A percentile compares a stretch with the other conserved stretches of the same genome.
Conservation (phyloP, 2,113 vertebrate species). For the Malurus elegans region DNA sequence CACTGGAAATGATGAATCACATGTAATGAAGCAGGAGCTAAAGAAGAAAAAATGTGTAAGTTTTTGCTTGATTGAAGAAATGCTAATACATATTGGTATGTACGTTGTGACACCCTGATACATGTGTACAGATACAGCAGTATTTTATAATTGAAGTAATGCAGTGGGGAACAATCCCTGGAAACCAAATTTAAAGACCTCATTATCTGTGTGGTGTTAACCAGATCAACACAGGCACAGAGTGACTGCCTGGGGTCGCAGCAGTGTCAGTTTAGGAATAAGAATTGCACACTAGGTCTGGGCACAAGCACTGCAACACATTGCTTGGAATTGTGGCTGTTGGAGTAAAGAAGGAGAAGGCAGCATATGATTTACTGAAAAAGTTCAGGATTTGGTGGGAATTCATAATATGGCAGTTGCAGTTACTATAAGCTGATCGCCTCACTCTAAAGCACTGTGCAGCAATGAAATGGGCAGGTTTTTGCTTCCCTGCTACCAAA, state of each 20-base stretch:
- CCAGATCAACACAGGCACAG: not conserved
- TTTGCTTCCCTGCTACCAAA: not conserved
- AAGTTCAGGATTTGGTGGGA: slow-evolving; percentile 12
- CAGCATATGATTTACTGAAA: not conserved
- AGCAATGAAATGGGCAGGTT: not conserved
- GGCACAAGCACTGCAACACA: rapidly evolving
- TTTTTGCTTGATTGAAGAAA: slow-evolving; percentile 61
- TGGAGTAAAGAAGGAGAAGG: not conserved
- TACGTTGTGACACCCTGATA: slow-evolving; percentile 13
- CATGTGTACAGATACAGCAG: not conserved
- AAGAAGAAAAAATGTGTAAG: slow-evolving; percentile 20
- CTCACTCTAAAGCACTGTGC: not conserved
- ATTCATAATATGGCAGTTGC: not conserved
- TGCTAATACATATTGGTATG: slow-evolving; percentile 22
- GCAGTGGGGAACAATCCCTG: not conserved
- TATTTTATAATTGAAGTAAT: slow-evolving; percentile 45
- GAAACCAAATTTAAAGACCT: slow-evolving; percentile 6
- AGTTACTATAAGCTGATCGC: slow-evolving; percentile 10
- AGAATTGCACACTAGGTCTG: not conserved
- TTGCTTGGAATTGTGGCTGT: not conserved
- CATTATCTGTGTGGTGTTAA: slow-evolving; percentile 30
- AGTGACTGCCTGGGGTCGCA: not conserved
- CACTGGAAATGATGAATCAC: slow-evolving; percentile 55
- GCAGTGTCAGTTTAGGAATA: not conserved
- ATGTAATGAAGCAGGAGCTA: slow-evolving; percentile 55